Percentiles rank a stretch among this genome's conserved stretches.
These are phyloP conservation scores for Danionella dracula DNA, from an alignment of 2,797 vertebrate genomes.

Conservation along the genomic window DNA sequence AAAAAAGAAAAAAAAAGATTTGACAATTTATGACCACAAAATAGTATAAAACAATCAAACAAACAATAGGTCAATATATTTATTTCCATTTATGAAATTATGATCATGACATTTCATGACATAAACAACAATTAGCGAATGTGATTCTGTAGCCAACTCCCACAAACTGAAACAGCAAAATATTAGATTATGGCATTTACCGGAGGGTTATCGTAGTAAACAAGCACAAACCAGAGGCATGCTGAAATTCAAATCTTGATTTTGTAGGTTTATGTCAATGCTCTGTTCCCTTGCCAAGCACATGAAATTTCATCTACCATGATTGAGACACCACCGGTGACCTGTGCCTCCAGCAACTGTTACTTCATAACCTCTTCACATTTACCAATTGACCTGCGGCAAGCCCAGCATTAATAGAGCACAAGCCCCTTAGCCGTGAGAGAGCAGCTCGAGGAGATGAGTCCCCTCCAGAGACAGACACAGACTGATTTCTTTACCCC, in stretches of 20 bases:
- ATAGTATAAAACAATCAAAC: too few relatives aligned
- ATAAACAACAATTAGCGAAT: too few relatives aligned
- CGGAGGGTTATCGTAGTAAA: too few relatives aligned
- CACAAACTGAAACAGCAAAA: too few relatives aligned
- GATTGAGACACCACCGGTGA: background rate
- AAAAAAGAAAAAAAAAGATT: too few relatives aligned
- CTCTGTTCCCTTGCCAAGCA: background rate
- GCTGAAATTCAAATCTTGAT: too few relatives aligned
- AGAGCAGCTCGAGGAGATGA: background rate
- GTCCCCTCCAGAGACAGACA: background rate
- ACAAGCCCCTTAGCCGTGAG: background rate
- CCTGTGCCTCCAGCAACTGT: background rate
- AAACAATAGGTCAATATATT: too few relatives aligned
- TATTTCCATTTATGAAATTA: too few relatives aligned
- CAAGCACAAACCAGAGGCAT: background rate
- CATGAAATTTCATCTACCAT: background rate
- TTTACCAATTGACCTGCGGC: slow-evolving; percentile 4
- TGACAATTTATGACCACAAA: too few relatives aligned
- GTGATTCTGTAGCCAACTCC: too few relatives aligned
- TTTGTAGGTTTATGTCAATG: background rate
- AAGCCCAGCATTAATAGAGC: slow-evolving; percentile 4
- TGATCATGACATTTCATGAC: too few relatives aligned
- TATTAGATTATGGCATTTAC: too few relatives aligned
- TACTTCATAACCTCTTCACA: slow-evolving; percentile 1
- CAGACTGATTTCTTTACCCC: background rate